Evolutionary conservation across 2,888 invertebrate species (phyloP), one percentile per base, ranked within the genome.

Genomic region (Archips xylosteana): DNA sequence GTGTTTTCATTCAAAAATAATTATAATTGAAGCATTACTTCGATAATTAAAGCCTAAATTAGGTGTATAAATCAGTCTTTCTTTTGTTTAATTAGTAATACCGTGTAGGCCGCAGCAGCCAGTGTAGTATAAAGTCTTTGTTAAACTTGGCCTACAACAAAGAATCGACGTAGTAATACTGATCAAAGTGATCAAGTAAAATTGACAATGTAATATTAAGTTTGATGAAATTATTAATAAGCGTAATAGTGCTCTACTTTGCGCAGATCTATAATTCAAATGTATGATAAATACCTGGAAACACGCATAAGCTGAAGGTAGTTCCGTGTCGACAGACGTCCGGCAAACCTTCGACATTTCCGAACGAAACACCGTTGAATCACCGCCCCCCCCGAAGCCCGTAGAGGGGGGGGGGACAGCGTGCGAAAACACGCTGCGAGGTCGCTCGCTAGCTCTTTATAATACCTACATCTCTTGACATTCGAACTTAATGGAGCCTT

Each of bases 261-360:
- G 42, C 67, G 61, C 60, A 69, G 84, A 81, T 85, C 85, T 85
- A 85, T 78, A 85, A 82, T 77, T 78, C 80, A 76, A 82, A 79
- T 82, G 82, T 84, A 81, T 85, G 83, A 84, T 83, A 87, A 84
- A 88, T 89, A 93, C 89, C 88, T 93, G 91, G 93, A 92, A 92
- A 90, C 86, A 87, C 86, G 89, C 88, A 87, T 84, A 81, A 83
- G 79, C 81, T 79, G 92, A 93, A 93, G 93, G 92, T 92, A 91
- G 89, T 94, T 93, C 94, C 94, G 93, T 88, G 87, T 93, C 85
- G 81, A 84, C 87, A 87, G 86, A 92, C 87, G 92, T 93, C 94
- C 94, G 94, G 92, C 90, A 92, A 93, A 92, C 94, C 94, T 93
- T 93, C 93, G 85, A 87, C 87, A 87, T 92, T 91, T 92, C 92